Evolutionary conservation across 2,797 vertebrate genomes (phyloP), one percentile per base, ranked within the genome.

Genomic region (Urophycis tenuis): DNA sequence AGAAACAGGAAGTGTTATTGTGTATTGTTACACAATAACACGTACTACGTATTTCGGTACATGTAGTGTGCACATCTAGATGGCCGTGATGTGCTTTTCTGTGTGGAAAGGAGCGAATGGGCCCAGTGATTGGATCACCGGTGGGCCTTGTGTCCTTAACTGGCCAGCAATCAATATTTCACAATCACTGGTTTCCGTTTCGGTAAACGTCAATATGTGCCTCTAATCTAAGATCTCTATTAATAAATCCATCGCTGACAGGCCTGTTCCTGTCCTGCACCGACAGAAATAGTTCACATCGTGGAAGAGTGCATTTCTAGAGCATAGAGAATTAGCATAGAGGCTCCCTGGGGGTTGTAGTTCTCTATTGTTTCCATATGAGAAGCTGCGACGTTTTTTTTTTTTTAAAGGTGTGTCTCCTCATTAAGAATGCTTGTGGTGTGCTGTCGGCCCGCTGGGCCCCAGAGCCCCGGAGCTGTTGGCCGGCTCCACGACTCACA

Each of bases 151-250:
- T 53, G 49, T 53, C 49, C 49, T 53, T n/a, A 53, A 81, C 31
- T 22, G 29, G 70, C 69, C 70, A 75, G 36, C 35, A 72, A 75
- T 45, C 78, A 71, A 71, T 53, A 74, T 53, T 77, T 79, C 17
- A 78, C 79, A 64, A 64, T 64, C 53, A 64, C 22, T n/a, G n/a
- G 53, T 64, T 64, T 64, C 53, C 53, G 14, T 29, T 25, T 64
- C n/a, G 9, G 53, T 11, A n/a, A 60, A 60, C 8, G 53, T 64
- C 53, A 64, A 64, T 64, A 64, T 3, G 2, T 11, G 53, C n/a
- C 53, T 29, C 53, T 64, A 64, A 64, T 64, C 53, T 64, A 64
- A 64, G 53, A 64, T n/a, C 53, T 64, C 53, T 64, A 64, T 64
- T 64, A 64, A 64, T 64, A 64, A 64, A 64, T 29, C 53, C 53